A percentile compares a stretch with the other conserved stretches of the same genome.
Conservation (phyloP, 2,888 invertebrate species). For the Anorthoa munda region DNA sequence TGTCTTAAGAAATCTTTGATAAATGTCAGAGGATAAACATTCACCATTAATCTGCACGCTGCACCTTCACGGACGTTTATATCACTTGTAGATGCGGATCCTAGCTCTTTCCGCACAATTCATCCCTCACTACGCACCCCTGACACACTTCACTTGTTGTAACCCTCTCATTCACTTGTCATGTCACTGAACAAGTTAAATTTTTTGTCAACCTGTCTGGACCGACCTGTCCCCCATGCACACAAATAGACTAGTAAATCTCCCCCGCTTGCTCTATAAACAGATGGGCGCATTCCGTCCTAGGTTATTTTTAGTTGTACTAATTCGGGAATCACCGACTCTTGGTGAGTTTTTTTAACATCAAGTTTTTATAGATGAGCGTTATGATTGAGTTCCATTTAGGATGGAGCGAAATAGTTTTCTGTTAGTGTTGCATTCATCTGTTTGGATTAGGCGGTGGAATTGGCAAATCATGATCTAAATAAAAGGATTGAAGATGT, state of each 20-base stretch:
- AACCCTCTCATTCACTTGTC: slow-evolving; percentile 67
- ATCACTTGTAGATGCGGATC: slow-evolving; percentile 10
- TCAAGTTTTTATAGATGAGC: slow-evolving; percentile 58
- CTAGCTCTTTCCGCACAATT: background rate
- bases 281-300: slow-evolving; percentile 86
- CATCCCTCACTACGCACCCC: slow-evolving; percentile 43
- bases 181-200: slow-evolving; percentile 60
- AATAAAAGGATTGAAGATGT: slow-evolving; percentile 20
- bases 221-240: slow-evolving; percentile 79
- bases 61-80: background rate
- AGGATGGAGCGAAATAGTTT: slow-evolving; percentile 34
- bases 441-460: slow-evolving; percentile 23
- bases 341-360: slow-evolving; percentile 68
- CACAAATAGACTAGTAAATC: slow-evolving; percentile 78
- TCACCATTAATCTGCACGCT: slow-evolving; percentile 6
- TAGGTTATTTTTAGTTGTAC: slow-evolving; percentile 82
- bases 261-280: slow-evolving; percentile 88
- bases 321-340: slow-evolving; percentile 84
- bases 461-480: slow-evolving; percentile 31
- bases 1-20: background rate
- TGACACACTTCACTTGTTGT: slow-evolving; percentile 63
- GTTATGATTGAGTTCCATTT: slow-evolving; percentile 57
- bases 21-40: slow-evolving; percentile 6
- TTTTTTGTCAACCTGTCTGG: slow-evolving; percentile 81
- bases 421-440: slow-evolving; percentile 28